These are phyloP conservation scores for Grammomys surdaster DNA, from an alignment of 2,113 vertebrate species.

Conservation along the genomic window DNA sequence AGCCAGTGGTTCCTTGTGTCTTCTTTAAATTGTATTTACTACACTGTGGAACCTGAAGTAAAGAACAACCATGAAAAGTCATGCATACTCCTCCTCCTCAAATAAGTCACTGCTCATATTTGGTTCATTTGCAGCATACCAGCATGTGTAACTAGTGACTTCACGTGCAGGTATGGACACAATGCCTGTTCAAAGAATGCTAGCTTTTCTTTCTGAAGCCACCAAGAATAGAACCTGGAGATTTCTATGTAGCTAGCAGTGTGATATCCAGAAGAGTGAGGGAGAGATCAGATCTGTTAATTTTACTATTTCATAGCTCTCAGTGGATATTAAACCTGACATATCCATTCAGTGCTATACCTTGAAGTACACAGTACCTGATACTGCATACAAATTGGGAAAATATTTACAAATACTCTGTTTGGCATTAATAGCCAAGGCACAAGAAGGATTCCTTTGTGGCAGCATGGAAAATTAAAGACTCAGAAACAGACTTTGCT, in stretches of 20 bases:
- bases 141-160: rapidly evolving
- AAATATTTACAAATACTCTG: too few species aligned
- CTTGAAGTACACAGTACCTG: neutral
- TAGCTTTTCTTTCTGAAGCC: neutral
- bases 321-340: neutral
- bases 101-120: rapidly evolving
- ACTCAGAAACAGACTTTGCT: neutral
- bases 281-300: neutral
- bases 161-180: rapidly evolving
- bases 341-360: too few species aligned
- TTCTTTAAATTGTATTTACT: slow-evolving; percentile 85
- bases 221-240: neutral
- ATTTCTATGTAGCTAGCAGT: rapidly evolving
- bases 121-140: rapidly evolving
- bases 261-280: neutral
- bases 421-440: too few species aligned
- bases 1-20: slow-evolving; percentile 89
- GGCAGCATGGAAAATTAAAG: neutral
- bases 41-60: slow-evolving; percentile 83
- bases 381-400: too few species aligned
- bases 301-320: neutral
- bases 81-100: neutral
- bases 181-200: rapidly evolving
- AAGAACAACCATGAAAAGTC: slow-evolving; percentile 78
- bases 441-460: too few species aligned